Percentiles rank a stretch among this genome's conserved stretches.
phyloP scores from a whole-genome alignment of 2,797 vertebrate genomes.

The Neostethus bicornis region DNA sequence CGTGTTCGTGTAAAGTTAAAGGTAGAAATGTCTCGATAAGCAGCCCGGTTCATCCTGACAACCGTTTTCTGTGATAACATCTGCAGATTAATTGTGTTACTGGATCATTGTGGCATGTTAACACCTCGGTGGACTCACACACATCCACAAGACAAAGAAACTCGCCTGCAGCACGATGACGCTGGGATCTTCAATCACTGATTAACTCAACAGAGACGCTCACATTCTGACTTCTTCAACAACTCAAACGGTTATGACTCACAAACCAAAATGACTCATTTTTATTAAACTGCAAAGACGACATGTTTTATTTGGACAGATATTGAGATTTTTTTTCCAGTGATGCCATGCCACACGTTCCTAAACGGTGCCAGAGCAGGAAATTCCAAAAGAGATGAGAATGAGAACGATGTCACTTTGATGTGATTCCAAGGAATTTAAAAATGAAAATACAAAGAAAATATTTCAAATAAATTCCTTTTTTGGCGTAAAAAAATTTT shows the following conservation, averaged over 20 bases:
- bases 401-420: conserved; percentile 9
- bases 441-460: background rate
- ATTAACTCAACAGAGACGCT: conserved; percentile 11
- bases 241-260: conserved; percentile 39
- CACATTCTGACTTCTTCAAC: conserved; percentile 12
- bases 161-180: background rate
- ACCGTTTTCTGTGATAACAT: conserved; percentile 5
- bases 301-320: conserved; percentile 18
- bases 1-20: too few relatives aligned
- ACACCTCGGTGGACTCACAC: conserved; percentile 3
- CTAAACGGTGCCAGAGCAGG: conserved; percentile 8
- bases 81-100: conserved; percentile 7
- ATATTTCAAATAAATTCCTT: background rate
- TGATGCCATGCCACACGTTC: conserved; percentile 1
- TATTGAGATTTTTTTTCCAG: conserved; percentile 6
- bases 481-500: background rate
- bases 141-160: background rate
- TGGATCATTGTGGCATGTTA: background rate
- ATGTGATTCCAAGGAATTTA: conserved; percentile 3
- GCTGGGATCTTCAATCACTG: conserved; percentile 30
- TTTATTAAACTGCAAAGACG: conserved; percentile 47
- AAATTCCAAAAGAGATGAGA: conserved; percentile 18
- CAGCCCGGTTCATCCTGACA: background rate
- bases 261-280: conserved; percentile 50
- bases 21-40: background rate